These are phyloP conservation scores for Drosophila rellima DNA, from an alignment of 2,888 invertebrate genomes.

Conservation along the genomic window DNA sequence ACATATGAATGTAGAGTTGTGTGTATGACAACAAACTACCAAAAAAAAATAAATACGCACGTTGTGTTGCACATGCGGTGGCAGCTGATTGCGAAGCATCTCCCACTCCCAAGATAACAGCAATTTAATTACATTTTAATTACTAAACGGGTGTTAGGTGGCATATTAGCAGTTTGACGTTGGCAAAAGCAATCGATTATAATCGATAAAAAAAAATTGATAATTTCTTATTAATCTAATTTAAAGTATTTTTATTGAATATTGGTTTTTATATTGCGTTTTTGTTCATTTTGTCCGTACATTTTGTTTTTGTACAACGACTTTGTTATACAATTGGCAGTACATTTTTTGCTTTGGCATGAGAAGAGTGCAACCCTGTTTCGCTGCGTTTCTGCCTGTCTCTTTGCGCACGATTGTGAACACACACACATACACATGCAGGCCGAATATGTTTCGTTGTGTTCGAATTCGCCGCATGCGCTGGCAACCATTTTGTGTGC, in stretches of 20 bases:
- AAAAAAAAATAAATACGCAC: conserved; percentile 50
- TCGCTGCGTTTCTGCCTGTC: conserved; percentile 63
- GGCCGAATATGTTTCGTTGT: conserved; percentile 54
- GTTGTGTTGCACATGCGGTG: conserved; percentile 46
- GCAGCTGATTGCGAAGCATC: conserved; percentile 54
- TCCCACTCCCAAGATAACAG: conserved; percentile 14
- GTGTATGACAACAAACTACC: conserved; percentile 64
- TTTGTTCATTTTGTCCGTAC: conserved; percentile 50
- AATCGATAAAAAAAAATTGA: conserved; percentile 67
- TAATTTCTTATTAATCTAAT: conserved; percentile 47
- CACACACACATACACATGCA: conserved; percentile 37
- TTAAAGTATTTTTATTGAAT: conserved; percentile 50
- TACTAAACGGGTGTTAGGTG: conserved; percentile 26
- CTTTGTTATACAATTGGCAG: conserved; percentile 67
- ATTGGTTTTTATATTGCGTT: conserved; percentile 60
- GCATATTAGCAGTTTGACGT: conserved; percentile 46
- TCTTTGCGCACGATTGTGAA: conserved; percentile 58
- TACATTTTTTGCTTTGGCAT: conserved; percentile 52
- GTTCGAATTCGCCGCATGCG: conserved; percentile 62
- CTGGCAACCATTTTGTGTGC: conserved; percentile 64
- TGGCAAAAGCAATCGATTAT: conserved; percentile 68
- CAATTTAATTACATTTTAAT: conserved; percentile 45
- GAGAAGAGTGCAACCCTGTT: conserved; percentile 67
- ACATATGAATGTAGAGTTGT: conserved; percentile 55
- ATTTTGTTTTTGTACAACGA: conserved; percentile 56